These are phyloP conservation scores for Brachyistius frenatus DNA, from an alignment of 2,113 vertebrate species.

Conservation along the genomic window DNA sequence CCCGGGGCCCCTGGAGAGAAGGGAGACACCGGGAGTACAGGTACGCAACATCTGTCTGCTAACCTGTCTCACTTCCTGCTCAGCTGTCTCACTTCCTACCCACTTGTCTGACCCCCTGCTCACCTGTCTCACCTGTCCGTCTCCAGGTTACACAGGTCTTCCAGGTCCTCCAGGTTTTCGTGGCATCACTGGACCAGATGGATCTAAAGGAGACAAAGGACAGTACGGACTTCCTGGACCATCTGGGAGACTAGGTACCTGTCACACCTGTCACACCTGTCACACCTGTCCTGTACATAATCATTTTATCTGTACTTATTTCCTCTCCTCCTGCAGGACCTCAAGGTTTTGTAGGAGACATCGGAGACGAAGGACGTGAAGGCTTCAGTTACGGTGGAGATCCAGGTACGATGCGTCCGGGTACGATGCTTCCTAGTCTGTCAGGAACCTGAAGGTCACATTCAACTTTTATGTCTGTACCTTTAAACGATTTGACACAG, in stretches of 20 bases:
- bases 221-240: constrained; percentile 48
- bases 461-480: no score
- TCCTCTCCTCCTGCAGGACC: constrained; percentile 56
- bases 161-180: constrained; percentile 62
- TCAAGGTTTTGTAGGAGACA: constrained; percentile 65
- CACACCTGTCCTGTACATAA: neutral
- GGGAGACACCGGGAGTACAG: constrained; percentile 72
- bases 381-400: constrained; percentile 70
- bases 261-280: neutral
- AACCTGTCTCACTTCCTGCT: neutral
- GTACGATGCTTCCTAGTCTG: no score
- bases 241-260: constrained; percentile 71
- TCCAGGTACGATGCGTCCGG: constrained; percentile 51
- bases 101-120: neutral
- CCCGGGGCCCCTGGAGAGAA: constrained; percentile 69
- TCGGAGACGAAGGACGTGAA: constrained; percentile 76
- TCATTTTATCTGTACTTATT: neutral
- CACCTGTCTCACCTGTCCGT: neutral
- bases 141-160: constrained; percentile 53
- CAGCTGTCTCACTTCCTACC: neutral
- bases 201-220: constrained; percentile 78
- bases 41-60: constrained; percentile 47
- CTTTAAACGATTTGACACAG: no score
- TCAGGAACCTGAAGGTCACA: no score
- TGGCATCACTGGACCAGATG: constrained; percentile 72